Evolutionary conservation across 2,113 vertebrate species (phyloP).

Genomic region (Emberiza fucata): DNA sequence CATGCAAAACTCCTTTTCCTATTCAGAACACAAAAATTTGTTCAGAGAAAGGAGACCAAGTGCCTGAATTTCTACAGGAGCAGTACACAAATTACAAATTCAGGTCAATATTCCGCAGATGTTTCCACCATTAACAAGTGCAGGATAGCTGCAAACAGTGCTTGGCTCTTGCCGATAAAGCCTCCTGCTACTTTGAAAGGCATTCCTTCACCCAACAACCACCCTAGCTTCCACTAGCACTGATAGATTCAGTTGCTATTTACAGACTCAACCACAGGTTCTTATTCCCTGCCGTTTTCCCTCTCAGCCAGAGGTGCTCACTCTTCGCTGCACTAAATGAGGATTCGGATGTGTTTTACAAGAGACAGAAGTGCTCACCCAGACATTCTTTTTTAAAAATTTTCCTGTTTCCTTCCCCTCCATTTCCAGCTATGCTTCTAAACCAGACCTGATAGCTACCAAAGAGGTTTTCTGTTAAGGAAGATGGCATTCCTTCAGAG

Average conservation of each 20-base stretch:
- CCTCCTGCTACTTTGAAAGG: not conserved
- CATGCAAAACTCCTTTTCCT: not conserved
- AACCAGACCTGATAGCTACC: not conserved
- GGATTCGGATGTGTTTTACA: not conserved
- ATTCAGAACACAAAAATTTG: not conserved
- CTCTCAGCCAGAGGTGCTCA: not conserved
- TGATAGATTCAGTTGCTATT: not conserved
- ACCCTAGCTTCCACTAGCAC: not conserved
- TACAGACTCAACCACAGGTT: not conserved
- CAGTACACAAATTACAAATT: not conserved
- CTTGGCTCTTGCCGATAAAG: not conserved
- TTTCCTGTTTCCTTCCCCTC: not conserved
- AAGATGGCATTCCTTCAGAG: not conserved
- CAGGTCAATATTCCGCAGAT: not conserved
- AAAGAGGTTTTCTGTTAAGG: not conserved
- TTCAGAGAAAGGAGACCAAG: not conserved
- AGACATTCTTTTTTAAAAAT: not conserved
- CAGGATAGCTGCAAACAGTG: accelerated
- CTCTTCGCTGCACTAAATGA: not conserved
- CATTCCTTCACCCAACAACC: not conserved
- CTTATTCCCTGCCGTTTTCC: accelerated
- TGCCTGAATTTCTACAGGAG: not conserved
- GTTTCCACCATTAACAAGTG: not conserved
- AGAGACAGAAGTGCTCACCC: not conserved
- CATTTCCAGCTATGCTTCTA: not conserved